Base-by-base conservation (phyloP, 2,113 vertebrate genomes). In the Paramisgurnus dabryanus region DNA sequence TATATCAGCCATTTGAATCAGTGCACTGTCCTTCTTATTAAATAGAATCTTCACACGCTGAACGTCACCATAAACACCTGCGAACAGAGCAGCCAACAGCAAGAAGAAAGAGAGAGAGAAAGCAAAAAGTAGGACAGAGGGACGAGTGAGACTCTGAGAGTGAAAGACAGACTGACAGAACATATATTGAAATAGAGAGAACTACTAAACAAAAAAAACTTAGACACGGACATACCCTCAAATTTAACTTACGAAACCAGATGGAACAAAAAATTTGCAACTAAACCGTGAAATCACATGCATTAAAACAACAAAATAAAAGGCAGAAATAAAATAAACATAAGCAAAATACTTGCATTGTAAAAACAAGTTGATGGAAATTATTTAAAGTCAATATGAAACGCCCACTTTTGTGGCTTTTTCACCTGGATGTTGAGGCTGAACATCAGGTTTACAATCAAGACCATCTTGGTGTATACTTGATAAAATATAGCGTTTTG, bases 11-110 rank as follows among this genome's bases (percentile, higher is more conserved):
- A 99, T 97, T 93, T 99, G 97, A 90, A 99, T 97, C 80, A 99
- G 95, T 85, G 97, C 96, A 89, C 96, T 99, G 94, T 99, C 97
- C 91, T 99, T 99, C 93, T 99, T 99, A 92, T 99, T 99, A 93
- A 98, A 99, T 55, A 99, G 95, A 87, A 99, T 99, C 93, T 99
- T 99, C 95, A 98, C 97, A 81, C 97, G 96, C 90, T 98, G 97
- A 92, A 97, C 96, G 92, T 98, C 97, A 76, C 97, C 97, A 84
- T 98, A 99, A 89, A 99, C 96, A 89, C 97, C 97, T 99, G 94
- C 49, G 49, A 92, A 94, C 83, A 93, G 85, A 95, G 93, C 89
- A 93, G 89, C 85, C 95, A 89, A 89, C 88, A 94, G 27, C 27
- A 34, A 34, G 27, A 34, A 92, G 93, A 90, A 90, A 91, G 92